Conservation (phyloP, 2,888 invertebrate genomes). For the Tyria jacobaeae region DNA sequence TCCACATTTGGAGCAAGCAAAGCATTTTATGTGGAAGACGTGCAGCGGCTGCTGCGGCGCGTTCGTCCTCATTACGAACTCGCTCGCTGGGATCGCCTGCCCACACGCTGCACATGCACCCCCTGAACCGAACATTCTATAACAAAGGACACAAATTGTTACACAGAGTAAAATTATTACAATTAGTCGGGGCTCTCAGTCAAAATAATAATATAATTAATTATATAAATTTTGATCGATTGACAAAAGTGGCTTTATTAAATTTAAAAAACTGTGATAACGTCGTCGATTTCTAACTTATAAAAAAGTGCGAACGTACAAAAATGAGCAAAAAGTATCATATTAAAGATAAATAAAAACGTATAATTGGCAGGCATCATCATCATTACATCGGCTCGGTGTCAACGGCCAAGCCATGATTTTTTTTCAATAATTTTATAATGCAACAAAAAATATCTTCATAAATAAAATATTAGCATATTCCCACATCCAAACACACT, state of each 20-base stretch:
- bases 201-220: not conserved
- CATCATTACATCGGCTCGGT: constrained; percentile 10
- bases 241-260: too few relatives aligned
- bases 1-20: constrained; percentile 97
- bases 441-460: constrained; percentile 10
- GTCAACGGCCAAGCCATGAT: constrained; percentile 16
- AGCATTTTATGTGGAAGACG: constrained; percentile 98
- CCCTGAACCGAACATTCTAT: constrained; percentile 96
- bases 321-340: not conserved
- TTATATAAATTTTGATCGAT: not conserved
- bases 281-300: not conserved
- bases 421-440: constrained; percentile 11
- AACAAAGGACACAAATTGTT: constrained; percentile 58
- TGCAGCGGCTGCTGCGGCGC: constrained; percentile 87
- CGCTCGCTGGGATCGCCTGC: constrained; percentile 96
- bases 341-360: not conserved
- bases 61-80: constrained; percentile 96
- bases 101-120: constrained; percentile 97
- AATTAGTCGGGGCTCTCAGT: too few relatives aligned
- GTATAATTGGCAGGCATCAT: constrained; percentile 9
- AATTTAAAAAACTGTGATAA: not conserved
- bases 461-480: constrained; percentile 4
- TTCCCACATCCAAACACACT: constrained; percentile 14
- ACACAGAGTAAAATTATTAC: not conserved
- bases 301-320: not conserved